Conservation (phyloP, 2,888 invertebrate species). For the Merodon equestris region DNA sequence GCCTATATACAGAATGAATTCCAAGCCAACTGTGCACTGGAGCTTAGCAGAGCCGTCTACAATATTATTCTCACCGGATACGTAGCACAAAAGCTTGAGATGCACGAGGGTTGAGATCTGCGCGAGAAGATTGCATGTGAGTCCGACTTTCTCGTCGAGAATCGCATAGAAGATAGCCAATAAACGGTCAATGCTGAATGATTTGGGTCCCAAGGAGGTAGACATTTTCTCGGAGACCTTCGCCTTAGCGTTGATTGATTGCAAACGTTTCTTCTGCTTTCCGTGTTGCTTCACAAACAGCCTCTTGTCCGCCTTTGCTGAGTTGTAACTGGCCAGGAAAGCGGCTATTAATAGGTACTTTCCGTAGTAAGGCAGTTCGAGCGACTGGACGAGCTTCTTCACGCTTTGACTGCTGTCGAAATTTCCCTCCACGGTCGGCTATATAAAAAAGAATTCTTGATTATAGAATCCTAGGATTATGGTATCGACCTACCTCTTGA, state of each 20-base stretch:
- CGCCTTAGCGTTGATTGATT: conserved; percentile 82
- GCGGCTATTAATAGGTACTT: conserved; percentile 94
- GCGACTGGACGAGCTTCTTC: conserved; percentile 82
- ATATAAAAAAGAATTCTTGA: too few relatives aligned
- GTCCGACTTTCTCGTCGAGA: conserved; percentile 89
- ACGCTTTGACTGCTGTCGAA: conserved; percentile 74
- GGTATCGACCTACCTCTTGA: conserved; percentile 24
- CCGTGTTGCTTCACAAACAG: conserved; percentile 90
- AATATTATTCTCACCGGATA: conserved; percentile 86
- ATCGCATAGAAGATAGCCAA: conserved; percentile 95
- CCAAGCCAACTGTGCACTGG: conserved; percentile 91
- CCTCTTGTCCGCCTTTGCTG: conserved; percentile 91
- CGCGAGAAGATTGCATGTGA: conserved; percentile 91
- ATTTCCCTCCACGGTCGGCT: not conserved
- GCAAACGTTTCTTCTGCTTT: conserved; percentile 84
- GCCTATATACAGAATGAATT: conserved; percentile 88
- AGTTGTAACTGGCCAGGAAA: conserved; percentile 95
- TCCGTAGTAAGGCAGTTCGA: conserved; percentile 92
- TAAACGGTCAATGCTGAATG: conserved; percentile 89
- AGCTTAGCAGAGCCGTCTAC: conserved; percentile 87
- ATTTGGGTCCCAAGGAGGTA: conserved; percentile 89
- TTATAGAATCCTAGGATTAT: too few relatives aligned
- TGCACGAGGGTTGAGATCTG: conserved; percentile 93
- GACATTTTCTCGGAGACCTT: conserved; percentile 82
- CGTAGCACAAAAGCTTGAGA: conserved; percentile 86